These are phyloP conservation scores for Heteromyza rotundicornis DNA, from an alignment of 2,888 invertebrate species.

Conservation along the genomic window DNA sequence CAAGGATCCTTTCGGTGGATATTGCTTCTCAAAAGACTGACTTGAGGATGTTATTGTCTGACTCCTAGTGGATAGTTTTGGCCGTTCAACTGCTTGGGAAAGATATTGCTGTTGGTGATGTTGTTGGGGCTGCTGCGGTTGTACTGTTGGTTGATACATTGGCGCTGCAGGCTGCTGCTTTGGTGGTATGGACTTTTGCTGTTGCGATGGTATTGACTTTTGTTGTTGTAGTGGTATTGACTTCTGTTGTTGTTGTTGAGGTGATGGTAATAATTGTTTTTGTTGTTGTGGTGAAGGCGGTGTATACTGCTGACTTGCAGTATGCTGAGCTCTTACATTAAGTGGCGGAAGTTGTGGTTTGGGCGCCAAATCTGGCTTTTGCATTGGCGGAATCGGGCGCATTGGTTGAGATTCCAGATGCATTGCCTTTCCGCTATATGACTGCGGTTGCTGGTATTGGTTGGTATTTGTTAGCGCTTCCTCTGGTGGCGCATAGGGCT, in stretches of 20 bases:
- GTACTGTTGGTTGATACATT: conserved; percentile 13
- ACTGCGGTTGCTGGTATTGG: not conserved
- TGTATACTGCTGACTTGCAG: not conserved
- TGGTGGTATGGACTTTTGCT: not conserved
- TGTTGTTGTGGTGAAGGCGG: not conserved
- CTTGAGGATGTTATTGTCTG: conserved; percentile 12
- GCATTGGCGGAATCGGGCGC: no score
- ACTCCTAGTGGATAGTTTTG: conserved; percentile 22
- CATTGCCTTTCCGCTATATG: not conserved
- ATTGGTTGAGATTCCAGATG: conserved; percentile 16
- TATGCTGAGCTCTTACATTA: conserved; percentile 11
- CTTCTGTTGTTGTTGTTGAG: conserved; percentile 21
- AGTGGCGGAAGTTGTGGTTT: conserved; percentile 31
- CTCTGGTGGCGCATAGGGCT: not conserved
- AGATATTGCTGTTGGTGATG: conserved; percentile 5
- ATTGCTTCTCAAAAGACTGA: conserved; percentile 15
- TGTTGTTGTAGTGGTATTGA: conserved; percentile 5
- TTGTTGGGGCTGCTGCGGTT: conserved; percentile 10
- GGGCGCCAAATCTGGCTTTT: conserved; percentile 35
- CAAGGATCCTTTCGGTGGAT: not conserved
- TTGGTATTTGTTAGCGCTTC: not conserved
- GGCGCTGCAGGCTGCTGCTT: conserved; percentile 17
- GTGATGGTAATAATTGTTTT: conserved; percentile 19
- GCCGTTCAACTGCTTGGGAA: conserved; percentile 6
- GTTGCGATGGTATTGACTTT: no score